Base-by-base conservation (phyloP, 2,888 invertebrate genomes). In the Pharmacophagus antenor region DNA sequence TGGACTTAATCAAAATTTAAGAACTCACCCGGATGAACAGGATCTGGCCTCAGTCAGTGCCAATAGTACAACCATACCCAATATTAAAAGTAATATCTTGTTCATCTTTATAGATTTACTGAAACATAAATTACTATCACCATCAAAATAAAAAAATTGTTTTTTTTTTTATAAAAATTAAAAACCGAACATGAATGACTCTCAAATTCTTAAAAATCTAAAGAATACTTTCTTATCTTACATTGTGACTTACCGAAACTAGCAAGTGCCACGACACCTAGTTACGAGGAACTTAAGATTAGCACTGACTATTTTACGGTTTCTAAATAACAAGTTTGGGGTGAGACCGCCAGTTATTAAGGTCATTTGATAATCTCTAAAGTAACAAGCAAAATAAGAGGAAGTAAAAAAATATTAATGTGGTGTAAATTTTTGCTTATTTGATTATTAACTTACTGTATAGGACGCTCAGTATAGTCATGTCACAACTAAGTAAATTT, bases 281-380 rank as follows among this genome's bases (percentile, higher is more conserved):
- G 23, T 55, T 47, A 23, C 23, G n/a, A 22, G 12, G 46, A 60
- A 25, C 27, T 23, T 18, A 23, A 51, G 51, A 51, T 56, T 60
- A 51, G 41, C 44, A 60, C 60, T 60, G 47, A 52, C 41, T 8
- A 27, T 12, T 1, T 23, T 22, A 18, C 15, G 50, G 4, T 41
- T 46, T n/a, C 25, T 23, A 59, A 17, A n/a, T 37, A 15, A 56
- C 51, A n/a, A 46, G 50, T 53, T 60, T 46, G 23, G 50, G 21
- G 18, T 51, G 31, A 49, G 50, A 44, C 27, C n/a, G 23, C 15
- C 42, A 1, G 12, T 41, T 41, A 42, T n/a, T 49, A 56, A 56
- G 60, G 60, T 60, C 60, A 51, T 10, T 60, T 42, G 60, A 60
- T 60, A 60, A 60, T 17, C 10, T 21, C 2, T 25, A 20, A 17